Evolutionary conservation across 2,797 vertebrate species (phyloP), one percentile per base, ranked within the genome.

Genomic region (Schizopygopsis malacanthus): DNA sequence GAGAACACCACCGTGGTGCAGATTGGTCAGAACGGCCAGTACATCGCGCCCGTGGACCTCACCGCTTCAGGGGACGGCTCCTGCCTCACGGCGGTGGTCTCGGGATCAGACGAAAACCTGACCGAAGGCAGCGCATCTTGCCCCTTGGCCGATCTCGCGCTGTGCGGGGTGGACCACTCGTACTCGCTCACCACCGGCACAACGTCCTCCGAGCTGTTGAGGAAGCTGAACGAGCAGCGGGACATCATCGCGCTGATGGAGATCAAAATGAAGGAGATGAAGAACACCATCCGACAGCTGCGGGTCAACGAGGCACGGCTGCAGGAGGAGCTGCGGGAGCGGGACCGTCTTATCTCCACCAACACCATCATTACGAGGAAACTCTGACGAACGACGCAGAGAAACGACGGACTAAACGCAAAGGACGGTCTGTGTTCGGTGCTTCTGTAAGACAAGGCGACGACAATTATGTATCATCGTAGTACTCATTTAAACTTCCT

Each of bases 201-300:
- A 89, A 99, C 97, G 71, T 97, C 97, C 2, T 95, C 97, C 43
- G 98, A 99, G 92, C 95, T 99, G 88, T 96, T 99, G 92, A 94
- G 97, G 69, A 99, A 99, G 81, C 95, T 99, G 88, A 99, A 99
- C 89, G 98, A 99, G 91, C 98, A 99, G 92, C 95, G 97, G 90
- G 98, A 99, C 93, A 99, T 99, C 93, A 97, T 99, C 90, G 98
- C 98, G 0, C 94, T 99, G 88, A 97, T 99, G 97, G 97, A 99
- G 94, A 97, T 99, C 88, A 99, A 99, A 94, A 99, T 99, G 98
- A 99, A 98, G 93, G 98, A 98, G 93, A 99, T 99, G 98, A 98
- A 98, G 90, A 97, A 96, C 88, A 98, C 96, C 93, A 98, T 99
- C 91, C 96, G 97, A 47, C 96, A 98, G 90, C 95, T 98, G 71